Percentiles rank a stretch among this genome's conserved stretches.
phyloP scores from a whole-genome alignment of 2,113 vertebrate species.

The Peromyscus californicus region DNA sequence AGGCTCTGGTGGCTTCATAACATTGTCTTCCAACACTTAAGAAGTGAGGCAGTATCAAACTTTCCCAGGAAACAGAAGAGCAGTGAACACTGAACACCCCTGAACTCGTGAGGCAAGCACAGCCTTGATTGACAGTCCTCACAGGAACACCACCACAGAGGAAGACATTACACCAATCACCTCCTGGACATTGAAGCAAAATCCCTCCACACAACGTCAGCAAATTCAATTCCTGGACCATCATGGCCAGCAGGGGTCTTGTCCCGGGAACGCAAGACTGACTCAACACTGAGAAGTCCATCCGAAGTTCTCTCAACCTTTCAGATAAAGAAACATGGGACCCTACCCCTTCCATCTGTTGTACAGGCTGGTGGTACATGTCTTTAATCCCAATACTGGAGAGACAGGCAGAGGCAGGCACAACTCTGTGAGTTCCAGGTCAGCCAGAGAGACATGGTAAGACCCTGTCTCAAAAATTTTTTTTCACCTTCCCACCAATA shows the following conservation, averaged over 20 bases:
- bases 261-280: neutral
- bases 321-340: neutral
- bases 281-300: neutral
- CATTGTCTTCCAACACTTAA: neutral
- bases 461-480: neutral
- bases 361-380: neutral
- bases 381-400: neutral
- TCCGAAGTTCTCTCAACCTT: neutral
- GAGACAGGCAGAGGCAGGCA: neutral
- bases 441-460: neutral
- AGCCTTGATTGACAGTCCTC: neutral
- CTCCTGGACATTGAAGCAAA: neutral
- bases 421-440: neutral
- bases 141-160: neutral
- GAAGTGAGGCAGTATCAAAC: neutral
- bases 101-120: neutral
- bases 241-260: neutral
- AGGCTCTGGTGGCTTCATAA: neutral
- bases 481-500: neutral
- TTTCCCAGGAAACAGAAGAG: neutral
- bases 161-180: neutral
- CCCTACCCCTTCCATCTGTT: neutral
- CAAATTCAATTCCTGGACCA: neutral
- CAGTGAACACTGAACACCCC: neutral
- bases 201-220: neutral